Conservation (phyloP, 2,888 invertebrate genomes). For the Adelognathus sp. region DNA sequence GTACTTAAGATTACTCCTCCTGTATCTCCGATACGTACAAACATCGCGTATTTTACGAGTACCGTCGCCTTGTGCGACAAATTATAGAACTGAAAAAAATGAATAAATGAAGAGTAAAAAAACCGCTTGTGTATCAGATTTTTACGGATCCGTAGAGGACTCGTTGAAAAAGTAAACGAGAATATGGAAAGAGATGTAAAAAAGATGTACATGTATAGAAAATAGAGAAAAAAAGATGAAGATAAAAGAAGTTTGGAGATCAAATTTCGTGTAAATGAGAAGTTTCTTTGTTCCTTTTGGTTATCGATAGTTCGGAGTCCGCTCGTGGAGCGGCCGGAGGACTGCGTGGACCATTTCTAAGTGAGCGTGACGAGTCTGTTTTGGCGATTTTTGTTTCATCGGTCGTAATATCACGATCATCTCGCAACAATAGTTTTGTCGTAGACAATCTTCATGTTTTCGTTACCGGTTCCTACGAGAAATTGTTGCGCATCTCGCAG, state of each 20-base stretch:
- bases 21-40: neutral
- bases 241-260: slow-evolving; percentile 31
- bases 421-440: neutral
- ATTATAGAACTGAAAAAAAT: neutral
- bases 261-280: slow-evolving; percentile 41
- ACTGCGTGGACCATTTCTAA: slow-evolving; percentile 79
- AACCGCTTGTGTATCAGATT: neutral
- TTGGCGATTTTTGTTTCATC: neutral
- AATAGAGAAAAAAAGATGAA: slow-evolving; percentile 62
- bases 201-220: slow-evolving; percentile 64
- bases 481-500: slow-evolving; percentile 12
- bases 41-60: neutral
- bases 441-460: slow-evolving; percentile 3
- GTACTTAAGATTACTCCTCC: slow-evolving; percentile 5
- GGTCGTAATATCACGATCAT: neutral
- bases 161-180: slow-evolving; percentile 5
- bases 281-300: slow-evolving; percentile 47
- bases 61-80: slow-evolving; percentile 1
- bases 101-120: slow-evolving; percentile 16
- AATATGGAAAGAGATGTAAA: slow-evolving; percentile 38
- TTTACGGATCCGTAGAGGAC: neutral
- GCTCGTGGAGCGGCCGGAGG: slow-evolving; percentile 65
- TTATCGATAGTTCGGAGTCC: slow-evolving; percentile 38
- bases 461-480: neutral
- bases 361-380: slow-evolving; percentile 22